Percentiles rank a stretch among this genome's conserved stretches.
phyloP scores from a whole-genome alignment of 2,888 invertebrate genomes.

The Melangyna quadrimaculata region DNA sequence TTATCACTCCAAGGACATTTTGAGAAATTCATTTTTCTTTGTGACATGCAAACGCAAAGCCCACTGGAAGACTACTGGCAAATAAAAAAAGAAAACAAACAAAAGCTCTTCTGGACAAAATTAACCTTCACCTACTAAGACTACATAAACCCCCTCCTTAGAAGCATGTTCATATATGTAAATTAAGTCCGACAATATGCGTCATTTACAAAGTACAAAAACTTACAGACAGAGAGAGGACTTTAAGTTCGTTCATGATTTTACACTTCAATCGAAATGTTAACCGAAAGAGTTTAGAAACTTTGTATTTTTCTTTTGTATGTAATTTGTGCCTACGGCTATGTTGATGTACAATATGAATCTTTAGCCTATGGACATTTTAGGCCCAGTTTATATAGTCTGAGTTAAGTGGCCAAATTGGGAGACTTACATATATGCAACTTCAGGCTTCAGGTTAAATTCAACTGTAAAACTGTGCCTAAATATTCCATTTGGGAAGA shows the following conservation, averaged over 20 bases:
- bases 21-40: slow-evolving; percentile 41
- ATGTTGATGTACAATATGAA: too few relatives aligned
- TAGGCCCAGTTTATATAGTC: too few relatives aligned
- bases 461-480: too few relatives aligned
- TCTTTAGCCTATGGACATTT: too few relatives aligned
- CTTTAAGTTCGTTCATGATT: slow-evolving; percentile 4
- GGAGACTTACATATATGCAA: too few relatives aligned
- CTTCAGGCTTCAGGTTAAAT: too few relatives aligned
- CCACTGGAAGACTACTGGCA: slow-evolving; percentile 20
- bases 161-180: not conserved
- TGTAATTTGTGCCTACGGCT: too few relatives aligned
- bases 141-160: not conserved
- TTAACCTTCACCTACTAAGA: slow-evolving; percentile 68
- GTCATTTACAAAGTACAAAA: not conserved
- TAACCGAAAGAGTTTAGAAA: too few relatives aligned
- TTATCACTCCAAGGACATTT: slow-evolving; percentile 58
- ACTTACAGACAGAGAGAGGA: not conserved
- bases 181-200: slow-evolving; percentile 14
- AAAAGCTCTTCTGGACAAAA: slow-evolving; percentile 29
- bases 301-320: too few relatives aligned
- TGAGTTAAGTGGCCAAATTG: too few relatives aligned
- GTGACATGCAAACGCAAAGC: slow-evolving; percentile 46
- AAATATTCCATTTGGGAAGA: too few relatives aligned
- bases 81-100: slow-evolving; percentile 8
- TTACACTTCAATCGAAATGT: slow-evolving; percentile 37